phyloP scores from a whole-genome alignment of 2,113 vertebrate species.

The Acrocephalus arundinaceus region DNA sequence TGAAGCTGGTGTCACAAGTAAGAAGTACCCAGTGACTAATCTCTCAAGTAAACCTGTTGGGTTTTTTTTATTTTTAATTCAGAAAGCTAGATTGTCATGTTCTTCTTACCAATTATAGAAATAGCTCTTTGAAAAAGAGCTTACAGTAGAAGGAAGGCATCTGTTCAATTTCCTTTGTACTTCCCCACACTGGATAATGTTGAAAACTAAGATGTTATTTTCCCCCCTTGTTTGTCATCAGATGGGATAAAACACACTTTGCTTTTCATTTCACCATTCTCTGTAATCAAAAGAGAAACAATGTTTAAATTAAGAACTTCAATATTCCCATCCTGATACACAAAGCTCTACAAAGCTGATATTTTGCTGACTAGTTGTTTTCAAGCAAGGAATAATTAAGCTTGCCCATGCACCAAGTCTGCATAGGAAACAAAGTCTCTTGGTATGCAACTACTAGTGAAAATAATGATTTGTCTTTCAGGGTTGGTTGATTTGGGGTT shows the following conservation, averaged over 20 bases:
- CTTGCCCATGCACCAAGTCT: neutral
- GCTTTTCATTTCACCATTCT: neutral
- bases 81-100: neutral
- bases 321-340: neutral
- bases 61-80: neutral
- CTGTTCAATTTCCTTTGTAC: constrained; percentile 48
- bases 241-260: neutral
- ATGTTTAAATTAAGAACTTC: constrained; percentile 7
- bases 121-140: neutral
- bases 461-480: neutral
- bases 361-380: constrained; percentile 45
- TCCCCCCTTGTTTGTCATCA: neutral
- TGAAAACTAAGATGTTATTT: constrained; percentile 41
- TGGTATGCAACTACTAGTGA: neutral
- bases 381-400: constrained; percentile 33
- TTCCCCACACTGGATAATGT: neutral
- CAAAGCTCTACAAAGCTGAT: constrained; percentile 21
- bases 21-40: neutral
- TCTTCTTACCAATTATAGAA: neutral
- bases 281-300: constrained; percentile 40
- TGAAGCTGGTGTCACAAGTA: neutral
- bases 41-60: neutral
- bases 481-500: neutral
- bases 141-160: neutral
- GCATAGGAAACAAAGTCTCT: neutral